Evolutionary conservation across 2,797 vertebrate genomes (phyloP).

Genomic region (Vultur gryphus): DNA sequence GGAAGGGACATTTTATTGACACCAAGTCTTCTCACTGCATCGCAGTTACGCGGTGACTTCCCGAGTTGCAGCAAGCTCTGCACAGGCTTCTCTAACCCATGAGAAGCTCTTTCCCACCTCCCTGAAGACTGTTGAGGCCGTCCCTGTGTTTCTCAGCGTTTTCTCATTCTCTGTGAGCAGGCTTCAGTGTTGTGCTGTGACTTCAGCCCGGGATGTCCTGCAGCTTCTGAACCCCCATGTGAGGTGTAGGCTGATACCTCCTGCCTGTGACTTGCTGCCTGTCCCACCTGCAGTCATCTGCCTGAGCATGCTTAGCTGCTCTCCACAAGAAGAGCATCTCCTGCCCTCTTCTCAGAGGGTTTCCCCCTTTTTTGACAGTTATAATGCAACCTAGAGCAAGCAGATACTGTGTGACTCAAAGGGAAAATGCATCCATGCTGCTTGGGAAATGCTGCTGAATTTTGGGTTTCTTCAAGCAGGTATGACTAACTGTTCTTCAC

Average conservation of each 20-base stretch:
- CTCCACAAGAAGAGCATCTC: background rate
- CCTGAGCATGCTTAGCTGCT: background rate
- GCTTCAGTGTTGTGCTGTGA: background rate
- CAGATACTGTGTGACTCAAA: background rate
- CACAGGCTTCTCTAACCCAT: background rate
- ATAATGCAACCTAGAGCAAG: background rate
- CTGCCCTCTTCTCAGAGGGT: background rate
- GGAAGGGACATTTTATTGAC: background rate
- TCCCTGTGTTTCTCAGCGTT: background rate
- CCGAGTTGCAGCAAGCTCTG: background rate
- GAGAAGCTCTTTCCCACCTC: background rate
- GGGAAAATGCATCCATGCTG: background rate
- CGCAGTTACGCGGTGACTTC: accelerated
- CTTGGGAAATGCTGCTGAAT: background rate
- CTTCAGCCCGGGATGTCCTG: background rate
- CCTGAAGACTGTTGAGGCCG: background rate
- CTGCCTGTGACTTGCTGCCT: background rate
- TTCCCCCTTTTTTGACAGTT: background rate
- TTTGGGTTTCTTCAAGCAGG: background rate
- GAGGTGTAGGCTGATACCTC: background rate
- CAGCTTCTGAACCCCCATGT: background rate
- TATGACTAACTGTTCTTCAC: background rate
- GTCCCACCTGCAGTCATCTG: background rate
- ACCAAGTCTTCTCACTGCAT: background rate
- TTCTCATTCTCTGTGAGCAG: background rate